These are phyloP conservation scores for Xiphophorus birchmanni DNA, from an alignment of 2,797 vertebrate genomes.

Conservation along the genomic window DNA sequence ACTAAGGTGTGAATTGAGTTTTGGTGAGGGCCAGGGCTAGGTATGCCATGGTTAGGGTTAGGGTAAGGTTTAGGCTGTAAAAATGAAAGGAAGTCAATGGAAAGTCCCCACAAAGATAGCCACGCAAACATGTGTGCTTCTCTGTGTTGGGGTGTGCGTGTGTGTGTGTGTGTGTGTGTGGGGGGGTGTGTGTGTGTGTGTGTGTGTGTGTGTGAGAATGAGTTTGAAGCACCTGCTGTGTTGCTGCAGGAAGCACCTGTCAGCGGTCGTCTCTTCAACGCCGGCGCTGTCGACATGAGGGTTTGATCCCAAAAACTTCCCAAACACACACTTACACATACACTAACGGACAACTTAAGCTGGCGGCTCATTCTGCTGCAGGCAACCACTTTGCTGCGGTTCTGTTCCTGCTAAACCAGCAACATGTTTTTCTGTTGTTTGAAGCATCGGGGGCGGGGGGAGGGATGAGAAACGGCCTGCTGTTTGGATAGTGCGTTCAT, in stretches of 20 bases:
- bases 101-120: too few relatives aligned
- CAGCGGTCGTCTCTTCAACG: constrained; percentile 61
- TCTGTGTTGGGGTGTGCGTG: too few relatives aligned
- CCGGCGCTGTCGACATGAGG: constrained; percentile 75
- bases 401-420: constrained; percentile 42
- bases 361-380: constrained; percentile 23
- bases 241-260: constrained; percentile 81
- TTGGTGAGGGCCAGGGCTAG: too few relatives aligned
- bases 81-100: too few relatives aligned
- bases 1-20: too few relatives aligned
- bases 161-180: too few relatives aligned
- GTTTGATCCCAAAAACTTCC: constrained; percentile 76
- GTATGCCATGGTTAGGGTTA: too few relatives aligned
- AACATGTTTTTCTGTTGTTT: constrained; percentile 21
- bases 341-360: constrained; percentile 78
- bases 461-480: background rate
- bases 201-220: background rate
- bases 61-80: too few relatives aligned
- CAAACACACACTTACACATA: constrained; percentile 74
- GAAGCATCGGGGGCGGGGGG: background rate
- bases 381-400: constrained; percentile 17
- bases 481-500: constrained; percentile 1
- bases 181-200: too few relatives aligned
- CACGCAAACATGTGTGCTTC: too few relatives aligned
- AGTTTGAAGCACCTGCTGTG: constrained; percentile 72